phyloP scores from a whole-genome alignment of 2,888 invertebrate species.

The Nemotelus pantherinus region DNA sequence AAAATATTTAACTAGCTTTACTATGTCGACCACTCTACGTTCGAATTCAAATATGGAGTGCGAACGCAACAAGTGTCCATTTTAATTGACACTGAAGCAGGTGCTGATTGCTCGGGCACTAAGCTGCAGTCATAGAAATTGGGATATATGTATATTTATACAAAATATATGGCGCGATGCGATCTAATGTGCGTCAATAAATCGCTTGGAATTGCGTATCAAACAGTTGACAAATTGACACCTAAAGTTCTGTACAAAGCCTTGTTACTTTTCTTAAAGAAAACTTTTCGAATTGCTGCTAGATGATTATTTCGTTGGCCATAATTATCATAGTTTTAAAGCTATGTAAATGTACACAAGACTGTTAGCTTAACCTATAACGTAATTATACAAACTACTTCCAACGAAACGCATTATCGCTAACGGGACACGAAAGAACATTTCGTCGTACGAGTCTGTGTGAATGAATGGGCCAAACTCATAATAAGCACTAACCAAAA shows the following conservation, averaged over 20 bases:
- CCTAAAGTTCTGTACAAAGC: slow-evolving; percentile 26
- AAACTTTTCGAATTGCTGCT: too few species aligned
- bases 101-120: slow-evolving; percentile 19
- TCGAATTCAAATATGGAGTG: neutral
- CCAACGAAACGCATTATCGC: neutral
- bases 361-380: too few species aligned
- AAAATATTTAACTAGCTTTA: neutral
- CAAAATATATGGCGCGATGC: slow-evolving; percentile 21
- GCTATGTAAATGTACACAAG: too few species aligned
- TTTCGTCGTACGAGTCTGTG: neutral
- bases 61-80: slow-evolving; percentile 3
- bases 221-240: slow-evolving; percentile 43
- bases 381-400: too few species aligned
- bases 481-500: slow-evolving; percentile 8
- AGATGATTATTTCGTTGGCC: too few species aligned
- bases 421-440: neutral
- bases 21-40: neutral
- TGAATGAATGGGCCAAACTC: neutral
- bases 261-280: slow-evolving; percentile 39
- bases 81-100: slow-evolving; percentile 45
- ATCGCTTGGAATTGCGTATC: slow-evolving; percentile 11
- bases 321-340: too few species aligned
- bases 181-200: slow-evolving; percentile 32
- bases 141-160: neutral
- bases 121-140: neutral